Conservation (phyloP, 2,797 vertebrate species). For the Takifugu ocellatus region DNA sequence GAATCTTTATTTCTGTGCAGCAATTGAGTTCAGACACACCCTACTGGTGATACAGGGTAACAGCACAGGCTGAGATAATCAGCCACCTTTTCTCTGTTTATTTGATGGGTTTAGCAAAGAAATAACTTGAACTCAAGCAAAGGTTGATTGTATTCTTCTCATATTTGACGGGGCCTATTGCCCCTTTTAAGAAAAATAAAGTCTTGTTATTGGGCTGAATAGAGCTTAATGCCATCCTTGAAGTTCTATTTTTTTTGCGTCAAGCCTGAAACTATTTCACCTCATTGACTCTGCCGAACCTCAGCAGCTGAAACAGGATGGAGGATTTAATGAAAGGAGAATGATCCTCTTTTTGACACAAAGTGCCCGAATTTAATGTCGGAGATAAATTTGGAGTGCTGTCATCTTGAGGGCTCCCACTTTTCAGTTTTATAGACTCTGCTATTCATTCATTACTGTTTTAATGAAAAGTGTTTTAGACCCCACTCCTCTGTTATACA, state of each 20-base stretch:
- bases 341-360: conserved; percentile 40
- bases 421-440: conserved; percentile 41
- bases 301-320: conserved; percentile 14
- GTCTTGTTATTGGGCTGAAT: not conserved
- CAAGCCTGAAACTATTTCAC: not conserved
- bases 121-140: not conserved
- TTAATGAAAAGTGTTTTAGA: conserved; percentile 54
- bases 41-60: too few species aligned
- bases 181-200: not conserved
- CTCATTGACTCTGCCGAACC: conserved; percentile 21
- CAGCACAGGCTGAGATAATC: too few species aligned
- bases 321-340: conserved; percentile 26
- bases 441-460: conserved; percentile 51
- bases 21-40: too few species aligned
- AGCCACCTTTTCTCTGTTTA: too few species aligned
- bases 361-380: conserved; percentile 46
- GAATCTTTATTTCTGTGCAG: too few species aligned
- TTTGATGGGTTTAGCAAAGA: too few species aligned
- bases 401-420: conserved; percentile 46
- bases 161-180: not conserved
- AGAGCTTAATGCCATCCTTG: not conserved
- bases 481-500: conserved; percentile 37
- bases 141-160: not conserved
- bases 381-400: conserved; percentile 36
- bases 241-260: not conserved